phyloP scores from a whole-genome alignment of 92 coral and sea anemone species.

The Porites divaricata region DNA sequence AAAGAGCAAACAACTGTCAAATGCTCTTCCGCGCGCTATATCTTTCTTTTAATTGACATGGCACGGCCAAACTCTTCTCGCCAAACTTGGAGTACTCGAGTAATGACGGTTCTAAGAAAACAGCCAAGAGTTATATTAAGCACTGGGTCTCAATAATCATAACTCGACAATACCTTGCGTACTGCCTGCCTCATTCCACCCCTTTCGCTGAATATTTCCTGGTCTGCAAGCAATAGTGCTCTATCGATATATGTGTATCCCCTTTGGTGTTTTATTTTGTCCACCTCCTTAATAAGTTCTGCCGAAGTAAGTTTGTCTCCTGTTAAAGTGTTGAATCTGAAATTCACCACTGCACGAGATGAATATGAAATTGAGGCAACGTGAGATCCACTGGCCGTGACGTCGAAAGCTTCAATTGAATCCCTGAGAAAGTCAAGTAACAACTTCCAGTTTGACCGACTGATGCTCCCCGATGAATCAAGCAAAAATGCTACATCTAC shows the following conservation, averaged over 20 bases:
- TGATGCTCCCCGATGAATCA: conserved; percentile 80
- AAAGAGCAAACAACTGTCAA: no score
- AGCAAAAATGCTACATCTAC: conserved; percentile 70
- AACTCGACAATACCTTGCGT: conserved; percentile 55
- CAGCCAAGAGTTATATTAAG: no score
- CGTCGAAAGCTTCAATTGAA: conserved; percentile 39
- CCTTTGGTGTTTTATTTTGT: conserved; percentile 61
- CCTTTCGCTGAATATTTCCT: conserved; percentile 60
- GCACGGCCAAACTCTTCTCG: no score
- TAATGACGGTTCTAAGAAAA: no score
- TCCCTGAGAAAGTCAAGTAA: conserved; percentile 62
- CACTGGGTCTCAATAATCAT: no score
- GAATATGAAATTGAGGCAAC: conserved; percentile 74
- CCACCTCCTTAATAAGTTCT: conserved; percentile 52
- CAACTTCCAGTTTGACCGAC: conserved; percentile 53
- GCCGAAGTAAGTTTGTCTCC: conserved; percentile 59
- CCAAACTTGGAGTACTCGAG: no score
- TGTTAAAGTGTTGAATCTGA: conserved; percentile 66
- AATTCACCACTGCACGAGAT: conserved; percentile 55
- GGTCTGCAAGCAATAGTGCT: conserved; percentile 65
- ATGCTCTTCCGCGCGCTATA: no score
- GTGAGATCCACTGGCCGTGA: conserved; percentile 79
- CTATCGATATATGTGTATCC: conserved; percentile 73
- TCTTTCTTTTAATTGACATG: no score
- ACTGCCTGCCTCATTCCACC: conserved; percentile 84